phyloP scores from a whole-genome alignment of 2,113 vertebrate species.

The Rattus norvegicus region GRCr8 NC_086026.1:38043001-38043500 shows the following conservation, averaged over 20 bases:
- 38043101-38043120: conserved; percentile 31
- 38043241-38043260: conserved; percentile 82
- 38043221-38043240: conserved; percentile 74
- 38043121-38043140: not conserved
- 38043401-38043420: conserved; percentile 60
- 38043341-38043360: conserved; percentile 77
- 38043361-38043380: conserved; percentile 72
- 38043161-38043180: not conserved
- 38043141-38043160: conserved; percentile 40
- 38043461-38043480: not conserved
- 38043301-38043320: conserved; percentile 94
- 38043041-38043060: not conserved
- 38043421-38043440: conserved; percentile 57
- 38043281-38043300: conserved; percentile 88
- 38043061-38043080: not conserved
- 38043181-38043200: conserved; percentile 68
- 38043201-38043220: conserved; percentile 74
- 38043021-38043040: not conserved
- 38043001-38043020: not conserved
- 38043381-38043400: conserved; percentile 77
- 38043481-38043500: conserved; percentile 24
- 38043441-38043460: conserved; percentile 42
- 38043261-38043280: conserved; percentile 83
- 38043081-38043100: not conserved
- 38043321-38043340: conserved; percentile 93